Evolutionary conservation across 2,797 vertebrate species (phyloP).

Genomic region (Lagorchestes hirsutus): DNA sequence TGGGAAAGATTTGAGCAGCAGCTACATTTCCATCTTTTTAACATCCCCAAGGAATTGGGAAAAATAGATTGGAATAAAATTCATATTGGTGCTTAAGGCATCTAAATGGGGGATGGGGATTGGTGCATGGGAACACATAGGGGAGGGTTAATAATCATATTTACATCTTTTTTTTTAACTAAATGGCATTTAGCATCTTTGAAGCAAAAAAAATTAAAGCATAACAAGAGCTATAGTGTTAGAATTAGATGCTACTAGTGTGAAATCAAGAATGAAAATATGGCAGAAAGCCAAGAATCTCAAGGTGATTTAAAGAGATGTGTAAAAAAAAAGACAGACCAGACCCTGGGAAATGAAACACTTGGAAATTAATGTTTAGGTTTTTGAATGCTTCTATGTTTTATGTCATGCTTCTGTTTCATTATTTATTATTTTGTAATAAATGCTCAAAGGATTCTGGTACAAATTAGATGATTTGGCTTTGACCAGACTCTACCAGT

Average conservation of each 20-base stretch:
- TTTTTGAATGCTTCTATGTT: conserved; percentile 53
- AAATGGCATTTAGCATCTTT: conserved; percentile 30
- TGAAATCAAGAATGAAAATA: background rate
- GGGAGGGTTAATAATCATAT: background rate
- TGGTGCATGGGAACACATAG: background rate
- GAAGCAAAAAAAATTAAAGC: background rate
- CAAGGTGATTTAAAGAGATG: conserved; percentile 55
- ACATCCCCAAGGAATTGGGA: background rate
- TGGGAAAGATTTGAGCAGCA: background rate
- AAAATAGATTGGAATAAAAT: background rate
- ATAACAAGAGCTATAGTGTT: conserved; percentile 14
- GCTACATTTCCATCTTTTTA: background rate
- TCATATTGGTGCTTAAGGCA: background rate
- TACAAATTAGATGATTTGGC: conserved; percentile 62
- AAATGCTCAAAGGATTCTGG: conserved; percentile 58
- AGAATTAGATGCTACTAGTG: conserved; percentile 45
- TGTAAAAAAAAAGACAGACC: conserved; percentile 51
- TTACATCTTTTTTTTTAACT: background rate
- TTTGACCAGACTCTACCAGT: conserved; percentile 44
- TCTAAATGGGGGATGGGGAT: background rate
- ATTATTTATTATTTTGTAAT: conserved; percentile 27
- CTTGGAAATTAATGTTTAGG: conserved; percentile 21
- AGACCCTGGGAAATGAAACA: conserved; percentile 73
- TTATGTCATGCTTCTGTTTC: conserved; percentile 71
- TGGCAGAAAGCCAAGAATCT: conserved; percentile 62